Evolutionary conservation across 92 coral and sea anemone genomes (phyloP).

Genomic region (Umimayanthus chanpuru): DNA sequence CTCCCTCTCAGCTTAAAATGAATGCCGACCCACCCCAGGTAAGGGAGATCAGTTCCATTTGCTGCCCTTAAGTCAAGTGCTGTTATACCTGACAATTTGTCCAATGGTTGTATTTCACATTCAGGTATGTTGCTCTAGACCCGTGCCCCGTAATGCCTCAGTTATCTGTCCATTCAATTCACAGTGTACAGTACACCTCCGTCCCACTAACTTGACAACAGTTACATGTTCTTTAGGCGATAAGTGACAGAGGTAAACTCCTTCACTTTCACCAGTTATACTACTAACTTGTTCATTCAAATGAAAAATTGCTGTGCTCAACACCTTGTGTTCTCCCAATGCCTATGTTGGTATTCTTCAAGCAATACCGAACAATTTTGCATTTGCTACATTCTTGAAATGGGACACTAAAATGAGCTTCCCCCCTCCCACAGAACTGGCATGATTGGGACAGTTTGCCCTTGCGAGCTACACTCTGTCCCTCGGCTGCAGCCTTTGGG

Average conservation of each 20-base stretch:
- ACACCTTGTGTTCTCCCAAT: constrained; percentile 49
- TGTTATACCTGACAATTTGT: constrained; percentile 51
- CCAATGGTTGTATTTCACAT: constrained; percentile 41
- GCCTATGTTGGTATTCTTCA: constrained; percentile 60
- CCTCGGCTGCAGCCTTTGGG: constrained; percentile 61
- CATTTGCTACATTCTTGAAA: constrained; percentile 60
- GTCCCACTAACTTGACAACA: constrained; percentile 58
- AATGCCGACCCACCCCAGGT: constrained; percentile 63
- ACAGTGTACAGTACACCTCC: constrained; percentile 58
- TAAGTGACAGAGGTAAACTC: constrained; percentile 52
- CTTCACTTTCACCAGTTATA: background rate
- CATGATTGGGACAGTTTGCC: constrained; percentile 54
- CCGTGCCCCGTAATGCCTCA: constrained; percentile 65
- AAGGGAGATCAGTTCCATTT: constrained; percentile 61
- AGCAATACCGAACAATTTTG: constrained; percentile 68
- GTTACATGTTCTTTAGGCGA: constrained; percentile 66
- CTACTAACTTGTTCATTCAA: constrained; percentile 39
- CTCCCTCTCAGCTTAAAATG: constrained; percentile 42
- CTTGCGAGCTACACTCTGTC: constrained; percentile 65
- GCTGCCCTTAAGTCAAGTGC: constrained; percentile 62
- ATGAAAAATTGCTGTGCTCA: constrained; percentile 51
- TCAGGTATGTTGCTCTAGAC: constrained; percentile 38
- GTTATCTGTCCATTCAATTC: constrained; percentile 44
- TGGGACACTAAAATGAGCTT: background rate
- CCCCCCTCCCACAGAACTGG: constrained; percentile 48